These are phyloP conservation scores for Neosalanx taihuensis DNA, from an alignment of 2,797 vertebrate genomes.

Conservation along the genomic window DNA sequence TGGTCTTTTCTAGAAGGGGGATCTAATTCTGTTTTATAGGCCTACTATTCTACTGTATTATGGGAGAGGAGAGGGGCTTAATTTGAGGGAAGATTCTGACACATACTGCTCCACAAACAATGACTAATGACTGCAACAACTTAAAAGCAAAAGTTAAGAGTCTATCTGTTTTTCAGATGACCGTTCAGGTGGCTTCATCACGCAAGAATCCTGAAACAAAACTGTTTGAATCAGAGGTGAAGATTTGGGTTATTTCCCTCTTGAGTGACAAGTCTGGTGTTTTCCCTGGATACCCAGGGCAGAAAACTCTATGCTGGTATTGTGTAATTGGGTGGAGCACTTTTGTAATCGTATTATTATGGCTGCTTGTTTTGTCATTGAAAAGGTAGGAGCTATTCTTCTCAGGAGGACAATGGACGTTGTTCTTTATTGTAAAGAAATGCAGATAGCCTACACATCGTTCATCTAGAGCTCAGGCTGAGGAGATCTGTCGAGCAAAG, in stretches of 20 bases:
- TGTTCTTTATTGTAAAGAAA: too few species aligned
- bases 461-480: too few species aligned
- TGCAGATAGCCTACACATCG: too few species aligned
- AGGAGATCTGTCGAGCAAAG: not conserved
- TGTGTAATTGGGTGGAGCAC: too few species aligned
- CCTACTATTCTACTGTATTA: not conserved
- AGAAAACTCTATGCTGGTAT: too few species aligned
- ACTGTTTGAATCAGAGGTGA: not conserved
- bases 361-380: too few species aligned
- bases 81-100: not conserved
- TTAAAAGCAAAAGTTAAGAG: conserved; percentile 18
- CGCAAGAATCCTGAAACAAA: not conserved
- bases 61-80: not conserved
- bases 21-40: not conserved
- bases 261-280: not conserved
- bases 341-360: too few species aligned
- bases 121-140: conserved; percentile 19
- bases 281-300: too few species aligned
- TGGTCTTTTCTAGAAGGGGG: conserved; percentile 22
- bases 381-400: too few species aligned
- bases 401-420: too few species aligned
- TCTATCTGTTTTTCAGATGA: not conserved
- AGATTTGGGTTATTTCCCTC: not conserved
- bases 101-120: conserved; percentile 9
- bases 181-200: not conserved